Base-by-base conservation (phyloP, 1,140 invertebrate genomes). In the Oryctes rhinoceros region DNA sequence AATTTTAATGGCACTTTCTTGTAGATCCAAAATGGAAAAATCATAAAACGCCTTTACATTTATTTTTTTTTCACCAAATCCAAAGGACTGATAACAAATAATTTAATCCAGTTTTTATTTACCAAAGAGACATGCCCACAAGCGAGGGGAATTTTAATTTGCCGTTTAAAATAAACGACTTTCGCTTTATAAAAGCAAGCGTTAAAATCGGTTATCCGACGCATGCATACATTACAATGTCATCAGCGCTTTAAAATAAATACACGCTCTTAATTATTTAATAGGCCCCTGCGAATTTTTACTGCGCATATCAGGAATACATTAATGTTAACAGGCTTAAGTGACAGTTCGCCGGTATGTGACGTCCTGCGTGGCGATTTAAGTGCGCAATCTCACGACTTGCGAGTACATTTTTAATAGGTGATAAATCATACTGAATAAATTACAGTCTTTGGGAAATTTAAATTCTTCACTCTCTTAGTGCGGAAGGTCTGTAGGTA, bases 301-400 rank as follows among this genome's bases (percentile, higher is more conserved):
- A 59, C 53, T 59, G 15, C 18, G 53, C 53, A 59, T 59, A 59
- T 59, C 53, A 59, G 53, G 53, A 59, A 59, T 18, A 59, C 53
- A 18, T 59, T 59, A 18, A 59, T 59, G 15, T 59, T 59, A 59
- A 59, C 53, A 59, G 53, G 53, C 53, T 18, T 18, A 59, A 59
- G 18, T 59, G 53, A 59, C 53, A 59, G 53, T 59, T 18, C 53
- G 53, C 6, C 15, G n/a, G 15, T n/a, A 59, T n/a, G 18, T 59
- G 53, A 18, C 53, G 53, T 59, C 18, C 15, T n/a, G 53, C 18
- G n/a, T 20, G 18, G 53, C 53, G 53, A 59, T 59, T 59, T 59
- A 59, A 59, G 18, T 59, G 53, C n/a, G 53, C 53, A 59, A 59
- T 59, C 18, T 59, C 53, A 18, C 53, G 18, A 59, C 15, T 59